Evolutionary conservation across 2,113 vertebrate genomes (phyloP).

Genomic region (Anser brachyrhynchus): DNA sequence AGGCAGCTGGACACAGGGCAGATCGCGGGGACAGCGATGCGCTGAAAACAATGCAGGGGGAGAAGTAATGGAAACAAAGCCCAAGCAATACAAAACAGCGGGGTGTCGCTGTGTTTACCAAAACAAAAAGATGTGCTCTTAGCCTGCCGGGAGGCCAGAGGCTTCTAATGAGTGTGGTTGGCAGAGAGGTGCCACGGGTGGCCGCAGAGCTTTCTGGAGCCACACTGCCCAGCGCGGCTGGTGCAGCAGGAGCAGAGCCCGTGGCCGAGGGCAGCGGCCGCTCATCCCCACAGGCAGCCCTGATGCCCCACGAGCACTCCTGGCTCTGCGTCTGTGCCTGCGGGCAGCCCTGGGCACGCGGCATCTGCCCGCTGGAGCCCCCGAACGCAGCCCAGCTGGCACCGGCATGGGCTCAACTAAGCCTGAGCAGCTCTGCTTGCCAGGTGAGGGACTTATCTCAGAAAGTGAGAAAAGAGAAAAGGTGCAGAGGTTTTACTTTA

Average conservation of each 20-base stretch:
- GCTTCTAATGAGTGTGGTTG: not conserved
- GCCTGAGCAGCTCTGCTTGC: not conserved
- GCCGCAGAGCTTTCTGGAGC: not conserved
- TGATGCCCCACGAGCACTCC: not conserved
- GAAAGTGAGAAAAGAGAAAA: no score
- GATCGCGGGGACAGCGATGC: not conserved
- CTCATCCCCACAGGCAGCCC: rapidly evolving
- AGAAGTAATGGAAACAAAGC: not conserved
- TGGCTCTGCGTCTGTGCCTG: not conserved
- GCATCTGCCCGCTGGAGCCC: not conserved
- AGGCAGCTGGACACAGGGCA: rapidly evolving
- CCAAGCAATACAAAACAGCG: not conserved
- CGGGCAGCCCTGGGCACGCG: no score
- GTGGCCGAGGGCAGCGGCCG: rapidly evolving
- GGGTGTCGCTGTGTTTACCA: not conserved
- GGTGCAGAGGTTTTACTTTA: not conserved
- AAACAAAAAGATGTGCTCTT: not conserved
- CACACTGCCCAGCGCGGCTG: no score
- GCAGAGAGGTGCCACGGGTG: not conserved
- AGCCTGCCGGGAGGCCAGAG: not conserved
- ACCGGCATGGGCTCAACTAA: not conserved
- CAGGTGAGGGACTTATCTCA: not conserved
- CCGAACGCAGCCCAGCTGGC: not conserved
- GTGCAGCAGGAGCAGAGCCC: not conserved
- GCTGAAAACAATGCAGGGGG: not conserved